Base-by-base conservation (phyloP, 2,113 vertebrate genomes). In the Rhabdornis inornatus region DNA sequence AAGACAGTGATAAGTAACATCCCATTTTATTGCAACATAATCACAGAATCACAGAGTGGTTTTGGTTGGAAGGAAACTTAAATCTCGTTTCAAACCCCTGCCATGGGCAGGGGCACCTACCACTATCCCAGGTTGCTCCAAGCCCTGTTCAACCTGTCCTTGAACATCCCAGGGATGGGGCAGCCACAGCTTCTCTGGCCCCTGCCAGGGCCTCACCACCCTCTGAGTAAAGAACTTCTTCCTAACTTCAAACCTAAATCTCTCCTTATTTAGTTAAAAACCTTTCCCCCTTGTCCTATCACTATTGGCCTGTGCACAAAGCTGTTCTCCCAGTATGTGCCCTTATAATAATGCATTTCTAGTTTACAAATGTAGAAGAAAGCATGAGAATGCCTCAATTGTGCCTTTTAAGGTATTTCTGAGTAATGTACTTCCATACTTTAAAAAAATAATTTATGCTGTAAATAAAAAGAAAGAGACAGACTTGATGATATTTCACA, bases 101-200 rank as follows among this genome's bases (percentile, higher is more conserved):
- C 42, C 42, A 42, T 16, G 50, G 17, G 7, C 59, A 80, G 66
- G 18, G 31, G 42, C 50, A 44, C 7, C 6, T 65, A 28, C 15
- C 33, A 20, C 37, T 7, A 11, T 0, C 0, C 19, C 69, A 66
- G 60, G 28, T 14, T 19, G 5, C 13, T 52, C 52, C 8, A 59
- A 74, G 23, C 19, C 44, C 15, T 3, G 1, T 82, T 28, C 52
- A 74, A 5, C 0, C 77, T 30, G 60, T 1, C 8, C 2, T 0
- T 23, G 44, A 1, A 37, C 50, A 11, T 37, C 0, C 39, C 39
- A 66, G 23, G 22, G 24, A 30, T 75, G 20, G 6, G 16, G 39
- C 44, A 82, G 13, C 45, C 45, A n/a, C 23, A 82, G 39, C 11
- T 52, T 20, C 68, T 30, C 53, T 45, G 60, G 44, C 22, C 52